Evolutionary conservation across 2,888 invertebrate species (phyloP).

Genomic region (Emmelina monodactyla): DNA sequence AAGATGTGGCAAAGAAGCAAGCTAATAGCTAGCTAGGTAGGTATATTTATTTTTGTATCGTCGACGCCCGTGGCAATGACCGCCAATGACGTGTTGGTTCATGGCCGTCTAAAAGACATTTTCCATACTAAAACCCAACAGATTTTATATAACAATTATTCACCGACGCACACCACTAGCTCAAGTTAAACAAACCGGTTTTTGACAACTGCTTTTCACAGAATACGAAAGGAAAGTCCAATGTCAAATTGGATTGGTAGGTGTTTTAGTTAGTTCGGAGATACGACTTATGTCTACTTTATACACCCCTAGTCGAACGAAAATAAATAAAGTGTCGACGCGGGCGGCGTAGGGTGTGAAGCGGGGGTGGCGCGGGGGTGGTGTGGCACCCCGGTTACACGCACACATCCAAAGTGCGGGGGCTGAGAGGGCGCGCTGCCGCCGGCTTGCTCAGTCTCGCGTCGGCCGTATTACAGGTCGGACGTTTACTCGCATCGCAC

Average conservation of each 20-base stretch:
- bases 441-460: slow-evolving; percentile 59
- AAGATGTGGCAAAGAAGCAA: neutral
- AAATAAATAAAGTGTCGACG: neutral
- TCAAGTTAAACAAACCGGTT: too few relatives aligned
- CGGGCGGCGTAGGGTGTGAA: neutral
- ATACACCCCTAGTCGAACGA: neutral
- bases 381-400: slow-evolving; percentile 21
- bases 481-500: slow-evolving; percentile 44
- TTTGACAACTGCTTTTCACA: too few relatives aligned
- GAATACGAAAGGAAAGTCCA: too few relatives aligned
- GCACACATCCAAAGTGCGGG: slow-evolving; percentile 28
- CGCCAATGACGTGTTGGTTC: neutral
- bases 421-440: slow-evolving; percentile 49
- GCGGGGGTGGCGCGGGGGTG: neutral
- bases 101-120: neutral
- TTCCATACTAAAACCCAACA: too few relatives aligned
- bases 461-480: slow-evolving; percentile 45
- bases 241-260: too few relatives aligned
- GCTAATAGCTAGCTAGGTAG: neutral
- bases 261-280: too few relatives aligned
- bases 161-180: too few relatives aligned
- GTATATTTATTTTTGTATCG: neutral
- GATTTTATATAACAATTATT: too few relatives aligned
- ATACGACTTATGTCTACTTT: neutral
- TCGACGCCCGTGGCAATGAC: neutral